These are phyloP conservation scores for Cotesia typhae DNA, from an alignment of 1,140 invertebrate species.

Conservation along the genomic window DNA sequence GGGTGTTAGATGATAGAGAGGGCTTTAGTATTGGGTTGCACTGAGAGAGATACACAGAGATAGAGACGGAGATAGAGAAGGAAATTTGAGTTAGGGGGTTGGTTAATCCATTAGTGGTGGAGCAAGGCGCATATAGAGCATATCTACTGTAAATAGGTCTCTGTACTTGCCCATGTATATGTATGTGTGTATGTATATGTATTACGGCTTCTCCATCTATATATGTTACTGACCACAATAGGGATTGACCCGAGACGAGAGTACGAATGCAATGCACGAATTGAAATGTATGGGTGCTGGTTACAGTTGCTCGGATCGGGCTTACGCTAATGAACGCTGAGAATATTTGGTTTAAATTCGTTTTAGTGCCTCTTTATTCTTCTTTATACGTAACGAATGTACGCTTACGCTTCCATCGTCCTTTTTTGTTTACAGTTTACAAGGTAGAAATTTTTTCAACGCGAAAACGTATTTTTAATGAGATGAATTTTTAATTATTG, in stretches of 20 bases:
- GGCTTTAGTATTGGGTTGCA: background rate
- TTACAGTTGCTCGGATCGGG: background rate
- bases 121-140: constrained; percentile 2
- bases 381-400: background rate
- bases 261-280: no score
- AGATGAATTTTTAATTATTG: no score
- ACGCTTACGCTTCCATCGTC: background rate
- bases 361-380: constrained; percentile 3
- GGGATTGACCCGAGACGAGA: constrained; percentile 4
- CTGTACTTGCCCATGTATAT: background rate
- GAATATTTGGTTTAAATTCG: constrained; percentile 17
- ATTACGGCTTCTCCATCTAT: background rate
- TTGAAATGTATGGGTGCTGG: background rate
- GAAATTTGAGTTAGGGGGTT: constrained; percentile 15
- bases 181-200: background rate
- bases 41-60: background rate
- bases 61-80: background rate
- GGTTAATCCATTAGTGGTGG: constrained; percentile 32
- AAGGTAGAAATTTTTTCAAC: no score
- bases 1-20: background rate
- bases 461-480: no score
- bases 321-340: constrained; percentile 14
- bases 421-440: background rate
- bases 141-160: background rate
- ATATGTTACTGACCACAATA: constrained; percentile 12